Evolutionary conservation across 2,888 invertebrate species (phyloP), one percentile per base, ranked within the genome.

Genomic region (Aleiodes testaceus): DNA sequence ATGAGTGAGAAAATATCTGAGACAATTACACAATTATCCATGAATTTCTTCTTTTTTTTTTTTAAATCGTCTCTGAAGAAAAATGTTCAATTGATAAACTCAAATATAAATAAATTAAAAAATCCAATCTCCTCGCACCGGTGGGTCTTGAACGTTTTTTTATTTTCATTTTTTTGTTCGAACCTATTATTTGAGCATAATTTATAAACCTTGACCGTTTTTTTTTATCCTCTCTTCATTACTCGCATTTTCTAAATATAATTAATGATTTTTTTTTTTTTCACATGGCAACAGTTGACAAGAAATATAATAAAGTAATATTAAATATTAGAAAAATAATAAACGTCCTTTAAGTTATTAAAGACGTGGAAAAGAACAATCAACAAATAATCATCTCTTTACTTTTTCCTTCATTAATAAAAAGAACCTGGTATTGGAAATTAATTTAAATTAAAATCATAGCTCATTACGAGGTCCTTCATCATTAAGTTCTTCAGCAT

Each of bases 201-300:
- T n/a, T 70, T 59, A 66, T 66, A 66, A 66, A 55, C 20, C 6
- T 42, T 42, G 12, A 30, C 47, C 3, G 11, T 68, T 26, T 42
- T 44, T 65, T 47, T 63, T 65, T 65, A n/a, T 52, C 52, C 44
- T 47, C 30, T 64, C 44, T 52, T 65, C 26, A 59, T 26, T 75
- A 61, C 26, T 66, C 64, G 7, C 42, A 59, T 45, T 36, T 59
- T 68, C 55, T 42, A 66, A 64, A 18, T 66, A 63, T 53, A 80
- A 81, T 82, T 82, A 80, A 81, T 80, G 79, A 82, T 74, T 79
- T 82, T 78, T 80, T n/a, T n/a, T n/a, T n/a, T n/a, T n/a, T 79
- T 78, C 79, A 80, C 81, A 83, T 83, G 82, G 83, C 81, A 82
- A 82, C 81, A 79, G 79, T 81, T 83, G 83, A 83, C 81, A 81